phyloP scores from a whole-genome alignment of 2,797 vertebrate genomes.

The Pangasius djambal region DNA sequence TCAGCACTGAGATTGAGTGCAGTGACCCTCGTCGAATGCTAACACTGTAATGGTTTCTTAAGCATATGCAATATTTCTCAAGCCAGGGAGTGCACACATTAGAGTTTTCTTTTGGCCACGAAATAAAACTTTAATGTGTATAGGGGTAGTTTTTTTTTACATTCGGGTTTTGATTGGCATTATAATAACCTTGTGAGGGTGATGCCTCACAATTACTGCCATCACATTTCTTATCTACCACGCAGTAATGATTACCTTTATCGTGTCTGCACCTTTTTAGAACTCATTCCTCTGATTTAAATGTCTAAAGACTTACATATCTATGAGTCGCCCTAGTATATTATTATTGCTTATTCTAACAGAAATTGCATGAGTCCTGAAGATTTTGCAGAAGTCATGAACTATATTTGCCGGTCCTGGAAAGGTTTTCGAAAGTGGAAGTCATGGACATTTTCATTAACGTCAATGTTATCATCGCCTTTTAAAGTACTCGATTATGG shows the following conservation, averaged over 20 bases:
- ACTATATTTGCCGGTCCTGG: not conserved
- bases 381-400: not conserved
- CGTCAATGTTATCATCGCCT: not conserved
- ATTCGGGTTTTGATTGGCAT: slow-evolving; percentile 43
- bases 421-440: not conserved
- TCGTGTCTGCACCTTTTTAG: not conserved
- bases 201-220: not conserved
- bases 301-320: not conserved
- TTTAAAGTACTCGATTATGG: not conserved
- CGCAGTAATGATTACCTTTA: slow-evolving; percentile 8
- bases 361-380: not conserved
- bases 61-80: slow-evolving; percentile 55
- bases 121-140: not conserved
- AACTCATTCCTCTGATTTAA: not conserved
- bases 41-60: slow-evolving; percentile 62
- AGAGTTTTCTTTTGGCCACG: slow-evolving; percentile 16
- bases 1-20: slow-evolving; percentile 60
- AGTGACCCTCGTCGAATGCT: slow-evolving; percentile 58
- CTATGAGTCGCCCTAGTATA: not conserved
- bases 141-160: slow-evolving; percentile 24
- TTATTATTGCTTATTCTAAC: not conserved
- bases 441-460: not conserved
- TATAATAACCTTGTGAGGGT: slow-evolving; percentile 27
- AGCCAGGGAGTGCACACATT: slow-evolving; percentile 30
- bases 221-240: not conserved